Conservation (phyloP, 23 tunicate genomes). For the Pegea sp. region DNA sequence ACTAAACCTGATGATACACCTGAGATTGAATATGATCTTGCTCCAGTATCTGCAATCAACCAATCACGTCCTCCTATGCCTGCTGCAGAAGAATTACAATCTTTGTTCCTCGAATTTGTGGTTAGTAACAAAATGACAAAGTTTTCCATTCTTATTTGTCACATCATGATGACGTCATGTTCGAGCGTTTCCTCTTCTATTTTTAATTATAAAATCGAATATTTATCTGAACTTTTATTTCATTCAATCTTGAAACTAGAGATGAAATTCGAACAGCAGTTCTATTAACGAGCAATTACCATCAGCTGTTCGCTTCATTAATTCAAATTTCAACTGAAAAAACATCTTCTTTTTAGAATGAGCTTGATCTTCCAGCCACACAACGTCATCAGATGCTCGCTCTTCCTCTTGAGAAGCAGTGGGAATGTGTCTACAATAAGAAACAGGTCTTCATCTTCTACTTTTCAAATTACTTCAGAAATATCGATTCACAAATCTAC, state of each 20-base stretch:
- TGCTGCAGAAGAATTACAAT: slow-evolving; percentile 31
- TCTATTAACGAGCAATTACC: neutral
- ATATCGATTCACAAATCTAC: neutral
- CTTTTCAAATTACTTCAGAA: neutral
- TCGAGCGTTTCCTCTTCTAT: neutral
- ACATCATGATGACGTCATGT: neutral
- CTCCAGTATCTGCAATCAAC: slow-evolving; percentile 11
- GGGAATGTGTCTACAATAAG: slow-evolving; percentile 76
- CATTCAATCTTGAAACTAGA: too few relatives aligned
- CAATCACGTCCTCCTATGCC: slow-evolving; percentile 65
- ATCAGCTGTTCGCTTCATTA: neutral
- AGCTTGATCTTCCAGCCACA: slow-evolving; percentile 71
- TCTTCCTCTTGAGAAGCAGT: slow-evolving; percentile 67
- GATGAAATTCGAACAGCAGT: neutral
- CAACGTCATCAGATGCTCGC: slow-evolving; percentile 55
- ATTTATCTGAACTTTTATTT: too few relatives aligned
- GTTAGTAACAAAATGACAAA: slow-evolving; percentile 14
- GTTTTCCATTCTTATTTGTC: too few relatives aligned
- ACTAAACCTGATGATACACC: slow-evolving; percentile 59
- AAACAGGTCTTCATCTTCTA: slow-evolving; percentile 19
- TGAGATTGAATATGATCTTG: slow-evolving; percentile 38
- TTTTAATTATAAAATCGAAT: too few relatives aligned
- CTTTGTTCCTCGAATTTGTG: slow-evolving; percentile 63
- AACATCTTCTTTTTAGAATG: slow-evolving; percentile 27
- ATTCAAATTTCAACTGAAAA: too few relatives aligned